Percentiles rank a stretch among this genome's conserved stretches.
These are phyloP conservation scores for Choreutis nemorana DNA, from an alignment of 2,888 invertebrate species.

Conservation along the genomic window DNA sequence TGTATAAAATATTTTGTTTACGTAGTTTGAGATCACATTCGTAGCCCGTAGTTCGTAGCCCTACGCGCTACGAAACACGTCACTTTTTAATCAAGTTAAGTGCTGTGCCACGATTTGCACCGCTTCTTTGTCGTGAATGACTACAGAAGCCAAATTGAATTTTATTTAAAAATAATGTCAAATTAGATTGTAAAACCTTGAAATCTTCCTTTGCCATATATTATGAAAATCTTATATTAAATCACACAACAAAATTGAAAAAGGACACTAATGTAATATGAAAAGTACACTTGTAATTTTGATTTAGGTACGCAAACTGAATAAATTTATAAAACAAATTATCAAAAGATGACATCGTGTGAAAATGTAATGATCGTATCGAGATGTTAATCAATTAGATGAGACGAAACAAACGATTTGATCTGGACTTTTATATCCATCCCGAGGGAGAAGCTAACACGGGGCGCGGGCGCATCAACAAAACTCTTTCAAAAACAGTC, in stretches of 20 bases:
- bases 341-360: slow-evolving; percentile 16
- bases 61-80: slow-evolving; percentile 21
- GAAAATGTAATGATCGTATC: slow-evolving; percentile 15
- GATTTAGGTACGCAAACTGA: no score
- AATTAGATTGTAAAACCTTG: no score
- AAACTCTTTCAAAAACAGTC: no score
- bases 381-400: slow-evolving; percentile 30
- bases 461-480: slow-evolving; percentile 34
- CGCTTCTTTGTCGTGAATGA: slow-evolving; percentile 42
- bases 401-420: slow-evolving; percentile 20
- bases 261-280: no score
- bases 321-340: no score
- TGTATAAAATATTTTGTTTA: no score
- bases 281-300: no score
- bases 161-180: slow-evolving; percentile 23
- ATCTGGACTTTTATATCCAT: slow-evolving; percentile 15
- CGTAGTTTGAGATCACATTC: no score
- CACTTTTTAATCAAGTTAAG: slow-evolving; percentile 58
- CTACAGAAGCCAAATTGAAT: slow-evolving; percentile 37
- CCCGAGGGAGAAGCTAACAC: slow-evolving; percentile 28
- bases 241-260: neutral
- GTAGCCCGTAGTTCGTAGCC: slow-evolving; percentile 13
- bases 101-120: slow-evolving; percentile 50
- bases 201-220: no score
- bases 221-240: neutral